Conservation (phyloP, 2,888 invertebrate genomes). For the Mythimna albipuncta region DNA sequence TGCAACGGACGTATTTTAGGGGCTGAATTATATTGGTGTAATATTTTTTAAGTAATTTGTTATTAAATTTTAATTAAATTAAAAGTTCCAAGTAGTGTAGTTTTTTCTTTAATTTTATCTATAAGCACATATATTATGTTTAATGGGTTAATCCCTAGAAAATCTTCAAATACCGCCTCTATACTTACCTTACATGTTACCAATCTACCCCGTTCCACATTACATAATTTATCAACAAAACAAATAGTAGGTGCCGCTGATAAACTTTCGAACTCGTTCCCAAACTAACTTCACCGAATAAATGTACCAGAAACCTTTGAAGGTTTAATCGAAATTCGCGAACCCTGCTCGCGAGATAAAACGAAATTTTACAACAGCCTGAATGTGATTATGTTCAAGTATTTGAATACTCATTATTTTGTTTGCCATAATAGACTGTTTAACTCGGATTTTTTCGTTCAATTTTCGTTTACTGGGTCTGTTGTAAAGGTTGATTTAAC, state of each 20-base stretch:
- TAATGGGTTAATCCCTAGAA: too few species aligned
- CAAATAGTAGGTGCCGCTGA: conserved; percentile 69
- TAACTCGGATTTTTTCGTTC: conserved; percentile 29
- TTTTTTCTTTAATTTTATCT: too few species aligned
- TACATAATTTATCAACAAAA: conserved; percentile 6
- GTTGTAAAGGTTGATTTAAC: neutral
- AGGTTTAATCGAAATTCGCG: conserved; percentile 82
- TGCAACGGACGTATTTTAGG: too few species aligned
- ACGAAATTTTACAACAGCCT: conserved; percentile 75
- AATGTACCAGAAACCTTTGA: conserved; percentile 86
- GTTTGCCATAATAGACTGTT: conserved; percentile 45
- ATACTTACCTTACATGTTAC: neutral
- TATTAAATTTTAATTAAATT: too few species aligned
- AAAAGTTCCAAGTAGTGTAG: too few species aligned
- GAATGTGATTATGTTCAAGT: conserved; percentile 70
- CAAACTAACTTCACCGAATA: conserved; percentile 81
- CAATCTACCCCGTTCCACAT: neutral
- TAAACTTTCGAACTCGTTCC: conserved; percentile 78
- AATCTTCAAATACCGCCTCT: too few species aligned
- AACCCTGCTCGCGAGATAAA: conserved; percentile 74
- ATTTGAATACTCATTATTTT: conserved; percentile 59
- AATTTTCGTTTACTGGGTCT: conserved; percentile 7
- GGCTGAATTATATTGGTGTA: too few species aligned
- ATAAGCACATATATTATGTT: too few species aligned
- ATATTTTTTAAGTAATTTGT: too few species aligned